Conservation (phyloP, 2,797 vertebrate species). For the Euphonia xanthogaster region DNA sequence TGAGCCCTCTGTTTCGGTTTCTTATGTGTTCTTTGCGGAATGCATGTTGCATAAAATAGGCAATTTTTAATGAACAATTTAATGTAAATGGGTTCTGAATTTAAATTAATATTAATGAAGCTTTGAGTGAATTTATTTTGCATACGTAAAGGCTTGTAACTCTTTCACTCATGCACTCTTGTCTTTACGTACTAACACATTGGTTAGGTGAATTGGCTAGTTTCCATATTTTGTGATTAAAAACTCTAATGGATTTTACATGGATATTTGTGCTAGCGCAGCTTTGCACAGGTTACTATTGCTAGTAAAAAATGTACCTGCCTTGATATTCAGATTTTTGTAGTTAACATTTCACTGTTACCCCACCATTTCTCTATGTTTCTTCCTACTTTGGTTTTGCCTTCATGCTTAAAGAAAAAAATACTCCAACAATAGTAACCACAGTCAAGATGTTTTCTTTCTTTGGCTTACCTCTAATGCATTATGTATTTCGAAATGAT, state of each 20-base stretch:
- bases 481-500: constrained; percentile 78
- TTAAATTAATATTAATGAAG: constrained; percentile 88
- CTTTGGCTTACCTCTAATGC: constrained; percentile 76
- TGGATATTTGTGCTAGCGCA: constrained; percentile 1
- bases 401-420: constrained; percentile 24
- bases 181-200: constrained; percentile 74
- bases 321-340: background rate
- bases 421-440: constrained; percentile 65
- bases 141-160: constrained; percentile 83
- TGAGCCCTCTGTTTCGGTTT: constrained; percentile 70
- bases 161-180: constrained; percentile 75
- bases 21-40: constrained; percentile 78
- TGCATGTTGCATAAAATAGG: constrained; percentile 84
- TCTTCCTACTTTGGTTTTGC: constrained; percentile 27
- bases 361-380: background rate
- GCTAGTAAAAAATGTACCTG: background rate
- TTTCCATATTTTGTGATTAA: constrained; percentile 67
- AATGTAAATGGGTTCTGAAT: constrained; percentile 85
- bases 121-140: constrained; percentile 86
- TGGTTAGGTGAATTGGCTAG: constrained; percentile 71
- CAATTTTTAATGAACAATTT: constrained; percentile 85
- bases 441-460: constrained; percentile 75
- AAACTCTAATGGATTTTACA: constrained; percentile 66
- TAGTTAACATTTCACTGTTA: background rate
- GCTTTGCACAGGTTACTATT: constrained; percentile 2